Evolutionary conservation across 2,888 invertebrate species (phyloP).

Genomic region (Drosophila hamatofila): DNA sequence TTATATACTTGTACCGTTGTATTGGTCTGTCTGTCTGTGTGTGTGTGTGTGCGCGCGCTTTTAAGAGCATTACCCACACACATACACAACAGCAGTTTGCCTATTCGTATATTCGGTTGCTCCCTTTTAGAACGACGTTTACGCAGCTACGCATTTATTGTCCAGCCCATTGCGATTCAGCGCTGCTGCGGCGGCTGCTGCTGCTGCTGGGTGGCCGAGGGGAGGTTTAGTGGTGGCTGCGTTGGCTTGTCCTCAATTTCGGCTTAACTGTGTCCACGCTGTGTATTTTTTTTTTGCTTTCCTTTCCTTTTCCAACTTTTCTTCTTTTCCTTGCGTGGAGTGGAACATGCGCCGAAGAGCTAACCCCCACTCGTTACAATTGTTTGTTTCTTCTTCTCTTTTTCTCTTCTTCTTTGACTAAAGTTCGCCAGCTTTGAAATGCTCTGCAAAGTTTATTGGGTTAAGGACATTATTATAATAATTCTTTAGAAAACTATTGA

Average conservation of each 20-base stretch:
- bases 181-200: neutral
- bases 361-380: slow-evolving; percentile 2
- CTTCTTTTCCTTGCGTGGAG: slow-evolving; percentile 12
- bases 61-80: slow-evolving; percentile 27
- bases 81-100: slow-evolving; percentile 20
- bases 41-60: neutral
- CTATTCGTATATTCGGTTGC: slow-evolving; percentile 16
- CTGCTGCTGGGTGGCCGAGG: neutral
- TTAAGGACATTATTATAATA: slow-evolving; percentile 4
- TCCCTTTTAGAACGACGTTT: slow-evolving; percentile 9
- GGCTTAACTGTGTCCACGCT: slow-evolving; percentile 21
- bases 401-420: neutral
- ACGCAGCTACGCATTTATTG: slow-evolving; percentile 41
- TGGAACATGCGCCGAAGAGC: slow-evolving; percentile 37
- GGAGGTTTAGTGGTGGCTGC: slow-evolving; percentile 8
- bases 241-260: slow-evolving; percentile 36
- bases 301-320: slow-evolving; percentile 1
- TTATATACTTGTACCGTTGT: slow-evolving; percentile 36
- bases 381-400: neutral
- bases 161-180: slow-evolving; percentile 35
- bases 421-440: neutral
- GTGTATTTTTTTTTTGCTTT: slow-evolving; percentile 8
- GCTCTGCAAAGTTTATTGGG: slow-evolving; percentile 2
- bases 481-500: neutral
- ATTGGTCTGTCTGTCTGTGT: slow-evolving; percentile 4